Evolutionary conservation across 2,888 invertebrate genomes (phyloP), one percentile per base, ranked within the genome.

Genomic region (Tubulanus polymorphus): DNA sequence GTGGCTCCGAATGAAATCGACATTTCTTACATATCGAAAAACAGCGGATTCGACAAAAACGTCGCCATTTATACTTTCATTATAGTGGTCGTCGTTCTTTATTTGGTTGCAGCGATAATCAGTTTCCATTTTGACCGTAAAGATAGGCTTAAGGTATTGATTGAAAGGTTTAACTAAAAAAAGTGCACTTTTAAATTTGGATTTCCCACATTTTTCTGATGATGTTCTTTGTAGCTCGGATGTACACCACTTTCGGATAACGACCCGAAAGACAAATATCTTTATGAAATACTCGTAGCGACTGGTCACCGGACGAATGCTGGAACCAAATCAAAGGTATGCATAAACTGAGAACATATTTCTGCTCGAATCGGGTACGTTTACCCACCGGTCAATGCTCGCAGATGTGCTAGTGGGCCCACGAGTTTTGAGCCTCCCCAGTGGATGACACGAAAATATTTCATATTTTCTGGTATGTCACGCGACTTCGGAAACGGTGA

Each of bases 1-100:
- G 77, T 81, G 1, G 71, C 75, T 18, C 82, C 82, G 1, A 82
- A 81, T 66, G 71, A 76, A 15, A 79, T 83, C 12, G 79, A 82
- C 70, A 83, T 80, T 69, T 71, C 74, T 59, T 81, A 77, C 61
- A 79, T 82, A 6, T 80, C 81, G 56, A 71, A 74, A 29, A 76
- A 82, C 64, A 70, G 73, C 20, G 76, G 74, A 55, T 81, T 82
- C 67, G 62, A 65, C 35, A 75, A 77, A 59, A 83, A 83, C 63
- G 73, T 79, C 2, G 80, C 80, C 2, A 73, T 82, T 35, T 82
- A 81, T 68, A 62, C 76, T 32, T 80, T 81, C 0, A 67, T 80
- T 54, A 80, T 82, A 25, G 64, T 79, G 18, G 71, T 77, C 2
- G 61, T 68, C 6, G 62, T 73, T 3, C 32, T 79, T 26, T 81